Conservation (phyloP, 2,888 invertebrate species). For the Drosophila mulleri region DNA sequence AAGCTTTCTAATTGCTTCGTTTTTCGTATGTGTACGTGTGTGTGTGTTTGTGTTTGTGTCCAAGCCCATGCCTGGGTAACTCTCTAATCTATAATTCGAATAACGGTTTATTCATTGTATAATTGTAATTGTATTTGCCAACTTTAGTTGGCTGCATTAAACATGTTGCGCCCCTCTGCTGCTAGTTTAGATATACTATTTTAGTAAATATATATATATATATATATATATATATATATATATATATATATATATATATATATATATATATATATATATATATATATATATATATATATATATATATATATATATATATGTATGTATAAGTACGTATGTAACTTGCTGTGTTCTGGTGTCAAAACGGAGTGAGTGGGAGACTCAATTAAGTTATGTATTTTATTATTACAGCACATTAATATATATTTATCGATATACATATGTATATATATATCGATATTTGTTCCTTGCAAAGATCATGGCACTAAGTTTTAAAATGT, state of each 20-base stretch:
- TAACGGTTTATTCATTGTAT: constrained; percentile 41
- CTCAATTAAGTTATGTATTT: constrained; percentile 20
- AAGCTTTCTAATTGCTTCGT: constrained; percentile 81
- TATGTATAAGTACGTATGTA: constrained; percentile 4
- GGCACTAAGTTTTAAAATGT: constrained; percentile 62
- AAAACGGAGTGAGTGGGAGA: constrained; percentile 6
- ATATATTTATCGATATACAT: background rate
- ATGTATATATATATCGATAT: constrained; percentile 16
- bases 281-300: background rate
- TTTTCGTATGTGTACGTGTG: constrained; percentile 54
- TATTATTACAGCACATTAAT: constrained; percentile 54
- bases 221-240: background rate
- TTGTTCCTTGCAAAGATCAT: constrained; percentile 46
- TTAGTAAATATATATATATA: background rate
- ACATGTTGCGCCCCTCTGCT: background rate
- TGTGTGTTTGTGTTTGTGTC: constrained; percentile 5
- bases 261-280: background rate
- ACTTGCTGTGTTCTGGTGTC: constrained; percentile 35
- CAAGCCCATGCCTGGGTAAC: constrained; percentile 18
- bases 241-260: too few species aligned
- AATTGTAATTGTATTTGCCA: constrained; percentile 36
- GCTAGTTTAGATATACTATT: constrained; percentile 1
- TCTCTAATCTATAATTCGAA: constrained; percentile 18
- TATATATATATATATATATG: background rate
- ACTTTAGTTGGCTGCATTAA: background rate